phyloP scores from a whole-genome alignment of 2,797 vertebrate genomes.

The Falco concolor region DNA sequence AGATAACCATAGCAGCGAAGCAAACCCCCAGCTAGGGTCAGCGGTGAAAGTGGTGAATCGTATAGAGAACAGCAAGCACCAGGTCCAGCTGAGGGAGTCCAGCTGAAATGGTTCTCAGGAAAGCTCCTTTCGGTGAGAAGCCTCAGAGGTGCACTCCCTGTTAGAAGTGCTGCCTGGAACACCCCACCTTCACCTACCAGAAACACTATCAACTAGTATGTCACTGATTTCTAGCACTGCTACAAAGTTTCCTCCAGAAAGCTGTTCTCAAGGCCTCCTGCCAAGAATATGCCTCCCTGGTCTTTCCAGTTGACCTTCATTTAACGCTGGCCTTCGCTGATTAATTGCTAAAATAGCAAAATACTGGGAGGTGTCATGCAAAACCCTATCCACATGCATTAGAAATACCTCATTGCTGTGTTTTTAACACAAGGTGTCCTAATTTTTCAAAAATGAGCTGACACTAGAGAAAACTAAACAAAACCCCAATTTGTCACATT shows the following conservation, averaged over 20 bases:
- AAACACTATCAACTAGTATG: background rate
- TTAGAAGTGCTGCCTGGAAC: background rate
- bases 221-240: background rate
- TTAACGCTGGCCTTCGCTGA: background rate
- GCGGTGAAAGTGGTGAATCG: background rate
- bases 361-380: background rate
- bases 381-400: background rate
- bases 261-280: background rate
- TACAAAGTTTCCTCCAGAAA: background rate
- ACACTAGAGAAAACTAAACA: background rate
- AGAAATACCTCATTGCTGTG: background rate
- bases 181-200: background rate
- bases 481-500: background rate
- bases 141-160: too few species aligned
- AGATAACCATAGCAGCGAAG: background rate
- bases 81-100: background rate
- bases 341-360: background rate
- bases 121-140: background rate
- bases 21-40: background rate
- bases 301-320: background rate
- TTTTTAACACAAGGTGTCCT: background rate
- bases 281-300: background rate
- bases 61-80: background rate
- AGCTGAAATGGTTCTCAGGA: background rate
- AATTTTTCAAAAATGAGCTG: background rate